A percentile compares a stretch with the other conserved stretches of the same genome.
Evolutionary conservation across 2,888 invertebrate species (phyloP).

Genomic region (Chaetogeoica ovagalla): DNA sequence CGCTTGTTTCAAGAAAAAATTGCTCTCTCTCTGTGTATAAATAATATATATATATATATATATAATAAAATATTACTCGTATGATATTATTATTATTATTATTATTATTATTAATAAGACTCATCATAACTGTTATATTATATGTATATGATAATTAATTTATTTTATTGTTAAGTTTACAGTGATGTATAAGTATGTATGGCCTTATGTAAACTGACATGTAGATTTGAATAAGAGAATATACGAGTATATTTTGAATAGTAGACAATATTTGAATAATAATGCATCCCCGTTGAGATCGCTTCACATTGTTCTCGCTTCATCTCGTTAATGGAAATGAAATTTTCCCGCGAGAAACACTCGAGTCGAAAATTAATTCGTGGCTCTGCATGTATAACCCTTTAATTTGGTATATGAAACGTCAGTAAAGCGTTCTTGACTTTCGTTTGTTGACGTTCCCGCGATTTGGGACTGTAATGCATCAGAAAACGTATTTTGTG

Average conservation of each 20-base stretch:
- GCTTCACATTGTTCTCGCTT: not conserved
- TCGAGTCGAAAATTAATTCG: slow-evolving; percentile 16
- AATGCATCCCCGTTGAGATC: not conserved
- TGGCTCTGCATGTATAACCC: slow-evolving; percentile 4
- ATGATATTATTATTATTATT: too few species aligned
- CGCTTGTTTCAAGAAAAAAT: too few species aligned
- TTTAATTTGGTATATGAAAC: not conserved
- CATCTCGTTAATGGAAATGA: slow-evolving; percentile 1
- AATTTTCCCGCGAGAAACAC: slow-evolving; percentile 2
- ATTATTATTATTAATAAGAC: not conserved
- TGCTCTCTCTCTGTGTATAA: too few species aligned
- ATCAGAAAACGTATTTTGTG: slow-evolving; percentile 20
- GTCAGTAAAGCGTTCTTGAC: not conserved
- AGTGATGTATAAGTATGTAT: too few species aligned
- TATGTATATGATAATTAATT: not conserved
- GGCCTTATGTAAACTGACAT: too few species aligned
- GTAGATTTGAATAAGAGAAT: too few species aligned
- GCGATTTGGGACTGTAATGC: not conserved
- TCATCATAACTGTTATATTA: not conserved
- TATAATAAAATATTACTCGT: too few species aligned
- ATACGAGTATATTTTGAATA: too few species aligned
- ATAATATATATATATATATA: too few species aligned
- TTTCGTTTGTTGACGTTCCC: slow-evolving; percentile 5
- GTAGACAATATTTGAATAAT: too few species aligned
- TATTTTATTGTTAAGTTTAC: not conserved